Conservation (phyloP, 2,113 vertebrate species). For the Otocyon megalotis region DNA sequence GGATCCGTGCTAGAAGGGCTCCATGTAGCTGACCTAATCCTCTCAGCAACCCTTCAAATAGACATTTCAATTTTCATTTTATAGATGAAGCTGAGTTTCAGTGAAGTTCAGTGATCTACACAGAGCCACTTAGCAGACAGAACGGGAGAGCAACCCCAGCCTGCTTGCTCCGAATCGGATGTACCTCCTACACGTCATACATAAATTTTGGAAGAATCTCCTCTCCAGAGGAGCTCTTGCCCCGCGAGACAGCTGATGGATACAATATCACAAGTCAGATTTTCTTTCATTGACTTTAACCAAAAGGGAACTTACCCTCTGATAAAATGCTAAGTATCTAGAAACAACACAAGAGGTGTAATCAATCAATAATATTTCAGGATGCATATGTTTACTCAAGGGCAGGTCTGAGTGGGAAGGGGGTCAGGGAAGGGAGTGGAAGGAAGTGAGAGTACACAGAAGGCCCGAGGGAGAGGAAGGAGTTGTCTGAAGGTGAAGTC, state of each 20-base stretch:
- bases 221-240: background rate
- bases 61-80: background rate
- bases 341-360: background rate
- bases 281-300: background rate
- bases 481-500: background rate
- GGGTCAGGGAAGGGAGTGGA: background rate
- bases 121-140: background rate
- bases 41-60: background rate
- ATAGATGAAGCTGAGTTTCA: background rate
- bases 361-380: constrained; percentile 4
- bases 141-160: background rate
- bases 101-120: background rate
- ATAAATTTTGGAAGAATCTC: background rate
- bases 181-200: background rate
- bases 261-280: background rate
- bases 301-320: background rate
- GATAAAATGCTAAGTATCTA: background rate
- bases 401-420: background rate
- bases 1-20: background rate
- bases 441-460: constrained; percentile 23
- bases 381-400: background rate
- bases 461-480: background rate
- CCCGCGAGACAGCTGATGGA: background rate
- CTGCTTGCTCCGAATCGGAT: background rate
- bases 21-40: background rate